phyloP scores from a whole-genome alignment of 1,140 invertebrate genomes.

The Plectrocnemia conspersa region DNA sequence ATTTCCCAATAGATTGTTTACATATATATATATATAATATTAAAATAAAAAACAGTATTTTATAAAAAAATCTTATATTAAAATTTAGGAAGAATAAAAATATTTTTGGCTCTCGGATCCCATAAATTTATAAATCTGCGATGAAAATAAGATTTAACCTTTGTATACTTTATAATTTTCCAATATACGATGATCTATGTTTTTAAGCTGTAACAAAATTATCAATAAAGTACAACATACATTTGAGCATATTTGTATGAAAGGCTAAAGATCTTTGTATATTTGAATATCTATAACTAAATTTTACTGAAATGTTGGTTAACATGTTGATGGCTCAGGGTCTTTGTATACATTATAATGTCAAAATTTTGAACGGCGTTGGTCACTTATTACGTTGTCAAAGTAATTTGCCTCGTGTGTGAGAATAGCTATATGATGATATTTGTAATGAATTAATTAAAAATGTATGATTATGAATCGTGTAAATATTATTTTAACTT shows the following conservation, averaged over 20 bases:
- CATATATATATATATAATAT: too few relatives aligned
- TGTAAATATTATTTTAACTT: constrained; percentile 22
- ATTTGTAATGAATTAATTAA: constrained; percentile 9
- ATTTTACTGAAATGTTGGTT: neutral
- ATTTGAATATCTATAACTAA: neutral
- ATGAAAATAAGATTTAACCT: too few relatives aligned
- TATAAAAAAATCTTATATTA: too few relatives aligned
- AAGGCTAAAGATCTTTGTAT: neutral
- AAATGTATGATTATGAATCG: constrained; percentile 1
- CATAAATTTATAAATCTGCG: too few relatives aligned
- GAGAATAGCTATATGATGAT: neutral
- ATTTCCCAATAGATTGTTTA: too few relatives aligned
- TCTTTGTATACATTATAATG: neutral
- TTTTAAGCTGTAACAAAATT: too few relatives aligned
- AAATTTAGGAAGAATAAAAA: too few relatives aligned
- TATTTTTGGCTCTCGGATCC: too few relatives aligned
- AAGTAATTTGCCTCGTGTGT: neutral
- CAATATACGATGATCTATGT: too few relatives aligned
- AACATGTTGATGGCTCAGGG: neutral
- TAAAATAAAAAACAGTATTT: too few relatives aligned
- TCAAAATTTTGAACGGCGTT: neutral
- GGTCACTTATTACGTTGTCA: neutral
- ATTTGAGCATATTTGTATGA: neutral
- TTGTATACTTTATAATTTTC: too few relatives aligned
- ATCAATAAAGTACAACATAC: neutral